Conservation (phyloP, 2,888 invertebrate species). For the Tortrix viridana region DNA sequence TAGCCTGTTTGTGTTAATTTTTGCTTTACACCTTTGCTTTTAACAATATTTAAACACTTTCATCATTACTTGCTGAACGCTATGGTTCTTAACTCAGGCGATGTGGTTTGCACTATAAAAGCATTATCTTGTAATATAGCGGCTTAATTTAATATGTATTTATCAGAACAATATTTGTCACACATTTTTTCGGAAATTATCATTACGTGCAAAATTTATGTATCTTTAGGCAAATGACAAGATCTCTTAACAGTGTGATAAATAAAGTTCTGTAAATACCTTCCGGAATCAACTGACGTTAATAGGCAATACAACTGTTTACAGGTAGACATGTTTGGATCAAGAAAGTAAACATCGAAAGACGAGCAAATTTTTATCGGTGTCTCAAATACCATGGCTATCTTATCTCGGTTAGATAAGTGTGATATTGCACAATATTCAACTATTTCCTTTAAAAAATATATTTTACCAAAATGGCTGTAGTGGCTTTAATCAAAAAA, state of each 20-base stretch:
- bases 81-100: background rate
- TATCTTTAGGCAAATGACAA: background rate
- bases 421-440: constrained; percentile 11
- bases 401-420: constrained; percentile 18
- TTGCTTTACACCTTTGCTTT: constrained; percentile 12
- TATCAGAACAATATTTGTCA: background rate
- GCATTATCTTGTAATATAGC: background rate
- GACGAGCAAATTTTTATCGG: constrained; percentile 12
- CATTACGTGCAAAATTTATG: too few species aligned
- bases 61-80: background rate
- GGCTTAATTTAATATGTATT: background rate
- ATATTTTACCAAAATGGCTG: too few species aligned
- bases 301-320: constrained; percentile 28
- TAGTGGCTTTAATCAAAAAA: too few species aligned
- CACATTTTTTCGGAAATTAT: background rate
- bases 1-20: background rate
- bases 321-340: constrained; percentile 31
- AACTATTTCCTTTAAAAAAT: background rate
- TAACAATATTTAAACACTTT: constrained; percentile 2
- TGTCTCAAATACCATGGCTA: constrained; percentile 20
- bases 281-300: constrained; percentile 6
- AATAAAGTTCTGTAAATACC: constrained; percentile 7
- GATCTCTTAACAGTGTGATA: background rate
- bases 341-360: constrained; percentile 23
- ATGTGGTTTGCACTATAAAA: background rate